A percentile compares a stretch with the other conserved stretches of the same genome.
Evolutionary conservation across 2,888 invertebrate species (phyloP).

Genomic region (Drosophila meridionalis): DNA sequence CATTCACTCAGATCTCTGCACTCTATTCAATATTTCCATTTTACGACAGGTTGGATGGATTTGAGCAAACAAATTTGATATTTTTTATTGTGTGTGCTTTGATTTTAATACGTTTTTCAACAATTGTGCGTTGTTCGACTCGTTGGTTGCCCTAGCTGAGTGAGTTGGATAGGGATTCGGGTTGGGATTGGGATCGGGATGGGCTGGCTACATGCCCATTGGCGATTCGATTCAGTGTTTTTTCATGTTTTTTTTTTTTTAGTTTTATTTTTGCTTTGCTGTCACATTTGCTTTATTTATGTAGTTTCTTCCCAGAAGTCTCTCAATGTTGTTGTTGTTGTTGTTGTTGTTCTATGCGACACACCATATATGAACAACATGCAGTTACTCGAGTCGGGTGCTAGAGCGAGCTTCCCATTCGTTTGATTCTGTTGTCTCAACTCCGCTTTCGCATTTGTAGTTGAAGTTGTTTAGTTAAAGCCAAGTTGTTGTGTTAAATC

Average conservation of each 20-base stretch:
- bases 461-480: slow-evolving; percentile 36
- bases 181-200: not conserved
- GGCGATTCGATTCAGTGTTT: slow-evolving; percentile 10
- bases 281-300: slow-evolving; percentile 46
- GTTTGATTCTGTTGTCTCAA: not conserved
- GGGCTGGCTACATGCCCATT: slow-evolving; percentile 6
- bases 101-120: slow-evolving; percentile 66
- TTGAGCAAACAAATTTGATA: slow-evolving; percentile 8
- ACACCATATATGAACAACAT: slow-evolving; percentile 14
- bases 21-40: not conserved
- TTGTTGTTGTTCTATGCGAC: slow-evolving; percentile 7
- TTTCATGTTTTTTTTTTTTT: not conserved
- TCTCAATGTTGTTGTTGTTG: slow-evolving; percentile 36
- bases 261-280: slow-evolving; percentile 17
- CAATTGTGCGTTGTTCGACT: slow-evolving; percentile 56
- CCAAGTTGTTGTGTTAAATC: slow-evolving; percentile 43
- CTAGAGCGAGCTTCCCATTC: not conserved
- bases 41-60: slow-evolving; percentile 5
- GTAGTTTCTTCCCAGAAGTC: slow-evolving; percentile 33
- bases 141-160: not conserved
- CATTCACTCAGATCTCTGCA: not conserved
- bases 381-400: slow-evolving; percentile 14
- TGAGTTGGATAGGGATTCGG: not conserved
- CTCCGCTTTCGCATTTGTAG: slow-evolving; percentile 7
- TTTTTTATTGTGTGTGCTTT: slow-evolving; percentile 28